phyloP scores from a whole-genome alignment of 2,113 vertebrate genomes.

The Quiscalus mexicanus region DNA sequence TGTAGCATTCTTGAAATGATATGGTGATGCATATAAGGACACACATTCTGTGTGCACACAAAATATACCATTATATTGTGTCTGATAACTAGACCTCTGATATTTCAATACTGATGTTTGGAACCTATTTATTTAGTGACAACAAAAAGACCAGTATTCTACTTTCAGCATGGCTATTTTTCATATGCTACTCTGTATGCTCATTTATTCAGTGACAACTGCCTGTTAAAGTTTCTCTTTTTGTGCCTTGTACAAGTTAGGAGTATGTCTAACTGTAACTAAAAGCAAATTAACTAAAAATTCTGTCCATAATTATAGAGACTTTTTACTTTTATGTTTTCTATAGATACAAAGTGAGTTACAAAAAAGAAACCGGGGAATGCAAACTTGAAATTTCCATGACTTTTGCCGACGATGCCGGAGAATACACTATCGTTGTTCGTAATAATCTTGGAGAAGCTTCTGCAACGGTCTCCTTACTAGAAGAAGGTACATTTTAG shows the following conservation, averaged over 20 bases:
- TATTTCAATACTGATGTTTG: neutral
- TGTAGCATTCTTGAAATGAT: neutral
- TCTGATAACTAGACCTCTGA: neutral
- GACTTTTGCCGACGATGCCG: slow-evolving; percentile 96
- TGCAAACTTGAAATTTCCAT: slow-evolving; percentile 97
- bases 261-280: neutral
- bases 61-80: neutral
- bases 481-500: slow-evolving; percentile 87
- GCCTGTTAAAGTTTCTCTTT: neutral
- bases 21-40: neutral
- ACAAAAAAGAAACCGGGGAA: slow-evolving; percentile 91
- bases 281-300: neutral
- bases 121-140: neutral
- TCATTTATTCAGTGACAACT: neutral
- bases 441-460: slow-evolving; percentile 90
- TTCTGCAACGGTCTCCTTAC: slow-evolving; percentile 85
- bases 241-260: neutral
- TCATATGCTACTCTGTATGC: neutral
- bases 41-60: neutral
- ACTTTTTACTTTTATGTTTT: neutral
- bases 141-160: neutral
- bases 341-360: slow-evolving; percentile 89
- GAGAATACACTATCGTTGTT: slow-evolving; percentile 90
- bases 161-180: neutral
- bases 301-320: neutral